Base-by-base conservation (phyloP, 1,140 invertebrate species). In the Apis laboriosa region DNA sequence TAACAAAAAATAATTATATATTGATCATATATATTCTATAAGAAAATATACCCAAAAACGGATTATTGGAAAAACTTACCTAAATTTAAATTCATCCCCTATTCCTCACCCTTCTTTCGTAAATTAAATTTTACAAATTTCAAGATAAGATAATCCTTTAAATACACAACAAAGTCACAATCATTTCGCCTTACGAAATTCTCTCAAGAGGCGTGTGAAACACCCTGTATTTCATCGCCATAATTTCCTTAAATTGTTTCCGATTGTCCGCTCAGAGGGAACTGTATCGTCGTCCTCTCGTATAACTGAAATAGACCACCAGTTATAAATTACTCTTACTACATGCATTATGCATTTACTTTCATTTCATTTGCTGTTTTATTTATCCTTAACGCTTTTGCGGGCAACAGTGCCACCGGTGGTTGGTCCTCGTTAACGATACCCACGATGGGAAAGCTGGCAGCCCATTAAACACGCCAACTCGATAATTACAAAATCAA, bases 331-430 rank as follows among this genome's bases (percentile, higher is more conserved):
- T 83, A 77, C 81, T 83, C 76, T 83, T 83, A 83, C 81, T 72
- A 13, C 81, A 83, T 83, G 76, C 74, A 83, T 83, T 70, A 83
- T 83, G 80, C 80, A 83, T 83, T 83, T 83, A 83, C 80, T 78
- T 83, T 83, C 80, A 63, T 83, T 72, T 71, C 67, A n/a, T 78
- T 78, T 71, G 66, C 15, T 71, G 75, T 83, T 83, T 83, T 83
- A 83, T 83, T 83, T 78, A 70, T 72, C 80, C n/a, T 77, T 78
- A 78, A 83, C 80, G 80, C 80, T 83, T 78, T 83, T 83, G 75
- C 75, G 75, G 28, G 80, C 75, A 83, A 83, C 64, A 83, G 75
- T 83, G 80, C 67, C 80, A 78, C 58, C 58, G 75, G 28, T n/a
- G 49, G 4, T 55, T 1, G 51, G 51, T 55, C 24, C 80, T 82